These are phyloP conservation scores for Hoplodrina blanda DNA, from an alignment of 2,888 invertebrate species.

Conservation along the genomic window DNA sequence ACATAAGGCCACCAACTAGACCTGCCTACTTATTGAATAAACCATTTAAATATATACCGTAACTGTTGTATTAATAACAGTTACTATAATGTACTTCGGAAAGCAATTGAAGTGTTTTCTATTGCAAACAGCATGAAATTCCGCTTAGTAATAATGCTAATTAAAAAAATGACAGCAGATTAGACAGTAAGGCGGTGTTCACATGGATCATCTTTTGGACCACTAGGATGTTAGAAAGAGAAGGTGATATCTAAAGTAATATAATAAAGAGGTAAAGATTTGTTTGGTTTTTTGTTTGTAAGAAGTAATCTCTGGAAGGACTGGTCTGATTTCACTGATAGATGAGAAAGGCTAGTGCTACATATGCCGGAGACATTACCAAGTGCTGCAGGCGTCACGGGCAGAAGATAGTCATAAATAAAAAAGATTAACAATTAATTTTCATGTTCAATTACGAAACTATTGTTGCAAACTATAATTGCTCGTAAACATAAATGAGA, in stretches of 20 bases:
- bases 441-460: not conserved
- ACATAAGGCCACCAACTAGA: not conserved
- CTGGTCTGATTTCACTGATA: too few relatives aligned
- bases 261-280: too few relatives aligned
- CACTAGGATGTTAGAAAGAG: too few relatives aligned
- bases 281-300: too few relatives aligned
- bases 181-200: constrained; percentile 9
- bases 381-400: too few relatives aligned
- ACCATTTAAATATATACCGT: not conserved
- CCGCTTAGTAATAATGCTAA: constrained; percentile 38
- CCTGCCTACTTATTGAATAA: not conserved
- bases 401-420: too few relatives aligned
- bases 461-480: too few relatives aligned
- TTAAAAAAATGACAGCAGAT: constrained; percentile 27
- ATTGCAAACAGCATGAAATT: constrained; percentile 30
- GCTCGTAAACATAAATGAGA: too few relatives aligned
- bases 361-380: too few relatives aligned
- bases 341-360: too few relatives aligned
- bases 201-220: not conserved
- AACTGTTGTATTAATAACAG: not conserved
- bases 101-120: constrained; percentile 19
- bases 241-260: not conserved
- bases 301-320: too few relatives aligned
- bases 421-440: not conserved
- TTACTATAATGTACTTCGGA: not conserved